These are phyloP conservation scores for Heliornis fulica DNA, from an alignment of 2,113 vertebrate genomes.

Conservation along the genomic window DNA sequence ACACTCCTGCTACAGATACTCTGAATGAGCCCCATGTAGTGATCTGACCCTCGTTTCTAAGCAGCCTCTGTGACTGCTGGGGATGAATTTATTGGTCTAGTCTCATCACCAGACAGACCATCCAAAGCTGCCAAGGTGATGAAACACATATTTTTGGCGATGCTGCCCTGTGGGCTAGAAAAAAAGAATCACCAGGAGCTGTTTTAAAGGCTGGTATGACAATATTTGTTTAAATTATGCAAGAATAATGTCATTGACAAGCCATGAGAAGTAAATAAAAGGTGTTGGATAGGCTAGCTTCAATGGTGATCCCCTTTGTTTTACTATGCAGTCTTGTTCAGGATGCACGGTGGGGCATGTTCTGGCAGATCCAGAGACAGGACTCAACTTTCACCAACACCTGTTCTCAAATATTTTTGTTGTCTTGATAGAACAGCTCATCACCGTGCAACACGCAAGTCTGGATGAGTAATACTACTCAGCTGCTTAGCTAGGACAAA, in stretches of 20 bases:
- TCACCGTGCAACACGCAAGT: background rate
- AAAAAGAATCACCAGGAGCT: background rate
- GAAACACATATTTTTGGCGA: background rate
- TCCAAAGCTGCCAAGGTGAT: background rate
- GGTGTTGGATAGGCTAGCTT: background rate
- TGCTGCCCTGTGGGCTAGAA: background rate
- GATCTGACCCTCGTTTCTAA: background rate
- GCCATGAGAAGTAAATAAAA: background rate
- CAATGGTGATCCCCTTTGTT: background rate
- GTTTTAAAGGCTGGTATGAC: background rate
- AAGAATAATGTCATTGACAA: background rate
- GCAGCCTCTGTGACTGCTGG: background rate
- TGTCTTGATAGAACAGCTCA: background rate
- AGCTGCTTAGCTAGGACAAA: background rate
- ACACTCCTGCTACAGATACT: background rate
- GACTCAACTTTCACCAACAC: background rate
- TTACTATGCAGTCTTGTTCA: background rate
- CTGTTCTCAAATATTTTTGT: background rate
- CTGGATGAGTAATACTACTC: background rate
- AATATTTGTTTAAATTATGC: background rate
- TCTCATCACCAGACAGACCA: background rate
- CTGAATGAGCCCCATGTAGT: background rate
- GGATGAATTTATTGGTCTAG: background rate
- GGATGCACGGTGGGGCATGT: rapidly evolving
- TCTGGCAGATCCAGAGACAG: background rate